Evolutionary conservation across 2,888 invertebrate genomes (phyloP).

Genomic region (Zootermopsis nevadensis): DNA sequence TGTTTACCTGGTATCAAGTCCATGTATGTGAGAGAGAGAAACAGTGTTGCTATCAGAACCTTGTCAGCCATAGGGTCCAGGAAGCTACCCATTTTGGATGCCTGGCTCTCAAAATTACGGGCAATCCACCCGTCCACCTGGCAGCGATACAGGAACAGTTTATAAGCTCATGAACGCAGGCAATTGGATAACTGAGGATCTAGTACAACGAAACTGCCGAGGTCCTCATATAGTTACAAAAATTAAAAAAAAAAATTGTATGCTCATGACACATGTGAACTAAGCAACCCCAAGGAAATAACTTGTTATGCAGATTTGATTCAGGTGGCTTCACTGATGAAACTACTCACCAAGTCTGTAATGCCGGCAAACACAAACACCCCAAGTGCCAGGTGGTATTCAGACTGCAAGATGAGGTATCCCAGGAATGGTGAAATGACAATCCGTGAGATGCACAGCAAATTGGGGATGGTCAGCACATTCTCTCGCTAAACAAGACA

Average conservation of each 20-base stretch:
- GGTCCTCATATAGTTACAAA: too few relatives aligned
- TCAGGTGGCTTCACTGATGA: too few relatives aligned
- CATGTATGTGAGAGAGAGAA: conserved; percentile 87
- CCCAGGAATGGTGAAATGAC: conserved; percentile 88
- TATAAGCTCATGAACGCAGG: too few relatives aligned
- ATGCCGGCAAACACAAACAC: conserved; percentile 88
- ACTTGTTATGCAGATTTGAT: too few relatives aligned
- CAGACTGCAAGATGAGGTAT: conserved; percentile 84
- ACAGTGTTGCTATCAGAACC: conserved; percentile 88
- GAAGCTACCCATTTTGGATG: conserved; percentile 93
- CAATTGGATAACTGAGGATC: too few relatives aligned
- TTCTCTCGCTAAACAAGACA: conserved; percentile 75
- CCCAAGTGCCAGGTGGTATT: conserved; percentile 82
- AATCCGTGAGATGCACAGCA: conserved; percentile 88
- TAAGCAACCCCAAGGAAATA: too few relatives aligned
- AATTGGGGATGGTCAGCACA: conserved; percentile 92
- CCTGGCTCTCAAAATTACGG: conserved; percentile 89
- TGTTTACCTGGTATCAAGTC: conserved; percentile 79
- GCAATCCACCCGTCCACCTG: conserved; percentile 97
- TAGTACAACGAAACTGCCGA: too few relatives aligned
- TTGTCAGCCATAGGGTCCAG: conserved; percentile 98
- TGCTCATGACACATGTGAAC: too few relatives aligned
- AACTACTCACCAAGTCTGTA: conserved; percentile 83
- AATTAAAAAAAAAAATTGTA: too few relatives aligned
- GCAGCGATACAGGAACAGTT: conserved; percentile 49